Base-by-base conservation (phyloP, 2,113 vertebrate genomes). In the Colius striatus region DNA sequence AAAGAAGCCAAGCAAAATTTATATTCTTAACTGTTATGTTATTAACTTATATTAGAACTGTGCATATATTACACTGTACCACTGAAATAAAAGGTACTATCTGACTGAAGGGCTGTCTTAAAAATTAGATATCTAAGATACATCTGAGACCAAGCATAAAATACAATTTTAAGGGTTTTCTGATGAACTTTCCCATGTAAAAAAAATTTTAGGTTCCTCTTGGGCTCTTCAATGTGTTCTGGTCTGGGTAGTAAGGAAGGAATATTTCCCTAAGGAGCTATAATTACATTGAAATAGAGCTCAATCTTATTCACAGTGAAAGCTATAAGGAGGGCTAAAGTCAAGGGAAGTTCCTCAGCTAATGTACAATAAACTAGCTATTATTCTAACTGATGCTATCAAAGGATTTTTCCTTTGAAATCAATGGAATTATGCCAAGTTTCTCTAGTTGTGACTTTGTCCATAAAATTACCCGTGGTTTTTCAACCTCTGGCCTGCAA, bases 401-500 rank as follows among this genome's bases (percentile, higher is more conserved):
- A 54, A 74, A 86, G 38, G 13, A 63, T 54, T 92, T 93, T 88
- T 86, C 65, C 65, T 87, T 93, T 87, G 57, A 96, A 78, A 93
- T 81, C 23, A 75, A 47, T 50, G 68, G 79, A 93, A 60, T 93
- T 90, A 68, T 32, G 61, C 45, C 90, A 95, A 50, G 25, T 74
- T 88, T 57, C 27, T 74, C 38, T 80, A 68, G 63, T 25, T 88
- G 76, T 75, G 79, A 67, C 54, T 92, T 81, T 73, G 61, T 48
- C 47, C 65, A 58, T 65, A 78, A 93, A 84, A 87, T 81, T 72
- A 21, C n/a, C 51, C 1, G 1, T 27, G n/a, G 26, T 86, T 89
- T 89, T 75, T 87, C 55, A 93, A 81, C 34, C 53, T 80, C 65
- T 87, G 63, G 68, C 55, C 68, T 90, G 60, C 51, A 86, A 27